Percentiles rank a stretch among this genome's conserved stretches.
These are phyloP conservation scores for Myopa testacea DNA, from an alignment of 2,888 invertebrate genomes.

Conservation along the genomic window DNA sequence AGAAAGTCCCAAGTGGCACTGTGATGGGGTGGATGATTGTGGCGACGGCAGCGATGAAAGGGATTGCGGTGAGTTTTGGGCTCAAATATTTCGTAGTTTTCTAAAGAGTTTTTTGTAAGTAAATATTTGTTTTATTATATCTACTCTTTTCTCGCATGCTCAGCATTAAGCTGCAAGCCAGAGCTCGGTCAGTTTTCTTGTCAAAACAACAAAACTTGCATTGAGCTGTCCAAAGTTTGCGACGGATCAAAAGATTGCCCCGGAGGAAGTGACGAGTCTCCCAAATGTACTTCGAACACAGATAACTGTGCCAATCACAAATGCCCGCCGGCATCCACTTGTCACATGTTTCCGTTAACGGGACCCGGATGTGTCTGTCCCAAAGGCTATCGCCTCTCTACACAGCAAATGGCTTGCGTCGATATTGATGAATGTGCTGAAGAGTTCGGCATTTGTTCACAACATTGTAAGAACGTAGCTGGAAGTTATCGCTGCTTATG, in stretches of 20 bases:
- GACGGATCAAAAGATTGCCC: constrained; percentile 72
- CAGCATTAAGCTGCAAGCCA: constrained; percentile 68
- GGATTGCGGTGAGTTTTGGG: constrained; percentile 69
- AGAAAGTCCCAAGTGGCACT: constrained; percentile 69
- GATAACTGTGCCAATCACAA: constrained; percentile 55
- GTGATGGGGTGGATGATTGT: constrained; percentile 73
- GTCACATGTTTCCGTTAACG: constrained; percentile 67
- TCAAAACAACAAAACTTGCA: constrained; percentile 70
- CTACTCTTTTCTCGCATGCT: neutral
- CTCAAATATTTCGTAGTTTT: neutral
- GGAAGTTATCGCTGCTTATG: constrained; percentile 76
- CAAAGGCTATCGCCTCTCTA: constrained; percentile 61
- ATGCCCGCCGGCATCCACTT: constrained; percentile 65
- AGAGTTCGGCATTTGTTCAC: constrained; percentile 76
- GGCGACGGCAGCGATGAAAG: constrained; percentile 72
- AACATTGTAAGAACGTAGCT: constrained; percentile 73
- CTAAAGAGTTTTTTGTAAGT: neutral
- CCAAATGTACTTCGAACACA: constrained; percentile 59
- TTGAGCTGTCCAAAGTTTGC: constrained; percentile 71
- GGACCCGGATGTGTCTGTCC: constrained; percentile 74
- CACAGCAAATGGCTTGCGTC: constrained; percentile 54
- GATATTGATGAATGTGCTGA: constrained; percentile 76
- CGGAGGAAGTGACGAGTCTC: constrained; percentile 75
- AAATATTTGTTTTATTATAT: no score
- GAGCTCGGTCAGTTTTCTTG: constrained; percentile 71